Evolutionary conservation across 53 echinoderm and acorn worm genomes (phyloP).

Genomic region (Paracentrotus lividus): DNA sequence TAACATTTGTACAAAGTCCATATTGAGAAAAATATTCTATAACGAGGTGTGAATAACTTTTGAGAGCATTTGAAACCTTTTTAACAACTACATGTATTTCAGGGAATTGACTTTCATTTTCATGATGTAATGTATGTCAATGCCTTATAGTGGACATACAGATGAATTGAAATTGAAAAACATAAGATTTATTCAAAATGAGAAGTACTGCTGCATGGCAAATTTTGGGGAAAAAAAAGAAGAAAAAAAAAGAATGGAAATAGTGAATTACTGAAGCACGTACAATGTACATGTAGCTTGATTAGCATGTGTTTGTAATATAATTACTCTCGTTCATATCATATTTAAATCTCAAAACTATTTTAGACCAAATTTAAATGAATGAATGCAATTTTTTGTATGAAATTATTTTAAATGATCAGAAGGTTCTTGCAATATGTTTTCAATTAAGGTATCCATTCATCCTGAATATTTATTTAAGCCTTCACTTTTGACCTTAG

Average conservation of each 20-base stretch:
- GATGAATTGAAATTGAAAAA: not conserved
- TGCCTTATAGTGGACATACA: slow-evolving; percentile 36
- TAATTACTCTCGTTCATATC: too few species aligned
- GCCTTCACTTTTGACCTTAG: not conserved
- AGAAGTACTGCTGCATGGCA: not conserved
- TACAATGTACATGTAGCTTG: too few species aligned
- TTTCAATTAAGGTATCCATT: not conserved
- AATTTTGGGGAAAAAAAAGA: too few species aligned
- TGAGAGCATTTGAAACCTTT: not conserved
- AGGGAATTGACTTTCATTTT: slow-evolving; percentile 29
- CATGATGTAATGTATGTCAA: not conserved
- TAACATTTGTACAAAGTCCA: slow-evolving; percentile 43
- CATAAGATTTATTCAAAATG: not conserved
- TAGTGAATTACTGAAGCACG: too few species aligned
- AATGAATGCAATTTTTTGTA: not conserved
- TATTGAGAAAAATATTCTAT: not conserved
- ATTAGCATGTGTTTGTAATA: too few species aligned
- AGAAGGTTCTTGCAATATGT: not conserved
- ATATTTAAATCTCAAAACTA: too few species aligned
- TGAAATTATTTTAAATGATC: not conserved
- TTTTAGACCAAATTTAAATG: too few species aligned
- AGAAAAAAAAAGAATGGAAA: too few species aligned
- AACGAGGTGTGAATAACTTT: not conserved
- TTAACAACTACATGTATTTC: slow-evolving; percentile 34
- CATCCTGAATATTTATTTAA: not conserved